A percentile compares a stretch with the other conserved stretches of the same genome.
These are phyloP conservation scores for Neogale vison DNA, from an alignment of 2,113 vertebrate species.

Conservation along the genomic window DNA sequence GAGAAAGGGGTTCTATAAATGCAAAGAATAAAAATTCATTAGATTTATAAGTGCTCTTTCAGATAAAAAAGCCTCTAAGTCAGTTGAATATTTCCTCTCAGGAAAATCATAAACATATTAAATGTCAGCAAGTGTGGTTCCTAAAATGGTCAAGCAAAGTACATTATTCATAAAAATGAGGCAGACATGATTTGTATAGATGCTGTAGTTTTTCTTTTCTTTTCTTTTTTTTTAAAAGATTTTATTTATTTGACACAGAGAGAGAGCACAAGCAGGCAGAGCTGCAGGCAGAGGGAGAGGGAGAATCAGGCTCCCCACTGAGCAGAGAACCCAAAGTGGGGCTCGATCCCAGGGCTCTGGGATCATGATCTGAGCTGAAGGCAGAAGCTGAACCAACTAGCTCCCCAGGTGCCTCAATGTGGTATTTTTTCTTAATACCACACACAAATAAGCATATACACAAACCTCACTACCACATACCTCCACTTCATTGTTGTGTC, in stretches of 20 bases:
- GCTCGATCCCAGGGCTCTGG: too few species aligned
- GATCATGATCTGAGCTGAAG: too few species aligned
- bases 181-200: not conserved
- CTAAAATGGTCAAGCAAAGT: not conserved
- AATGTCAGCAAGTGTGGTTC: not conserved
- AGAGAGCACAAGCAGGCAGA: too few species aligned
- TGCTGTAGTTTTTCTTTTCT: not conserved
- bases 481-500: not conserved
- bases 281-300: too few species aligned
- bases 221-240: too few species aligned
- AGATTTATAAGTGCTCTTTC: not conserved
- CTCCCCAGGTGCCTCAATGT: not conserved
- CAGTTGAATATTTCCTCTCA: not conserved
- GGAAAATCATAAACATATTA: not conserved
- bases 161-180: not conserved
- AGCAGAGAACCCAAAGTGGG: too few species aligned
- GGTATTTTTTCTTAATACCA: not conserved
- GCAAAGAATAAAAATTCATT: constrained; percentile 21
- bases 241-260: too few species aligned
- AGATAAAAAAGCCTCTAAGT: not conserved
- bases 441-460: not conserved
- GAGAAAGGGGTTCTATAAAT: not conserved
- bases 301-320: too few species aligned
- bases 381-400: too few species aligned
- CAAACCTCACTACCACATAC: not conserved